Base-by-base conservation (phyloP, 2,113 vertebrate genomes). In the Leucopsar rothschildi region DNA sequence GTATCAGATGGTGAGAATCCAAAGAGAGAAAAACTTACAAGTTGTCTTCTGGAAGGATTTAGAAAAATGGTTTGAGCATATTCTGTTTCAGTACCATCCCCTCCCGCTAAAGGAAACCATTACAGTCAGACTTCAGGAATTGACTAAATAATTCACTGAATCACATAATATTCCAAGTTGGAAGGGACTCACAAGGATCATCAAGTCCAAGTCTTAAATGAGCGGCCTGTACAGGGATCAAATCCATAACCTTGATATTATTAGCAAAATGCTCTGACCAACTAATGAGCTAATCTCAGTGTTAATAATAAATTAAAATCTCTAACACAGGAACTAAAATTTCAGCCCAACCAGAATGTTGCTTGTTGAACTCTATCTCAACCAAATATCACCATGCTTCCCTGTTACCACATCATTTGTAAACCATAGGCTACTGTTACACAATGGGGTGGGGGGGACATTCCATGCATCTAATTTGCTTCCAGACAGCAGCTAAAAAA, bases 161-260 rank as follows among this genome's bases (percentile, higher is more conserved):
- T 85, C 35, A 49, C 23, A 63, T 37, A 59, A 22, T 50, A 33
- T 45, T 69, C 53, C 63, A 72, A 53, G 13, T 3, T 53, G 63
- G 17, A 77, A 77, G 27, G 11, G 45, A 37, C 33, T 5, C 45
- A 53, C 33, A 52, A 52, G 6, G 39, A 69, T 69, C 63, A 52
- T 18, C 5, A 5, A 37, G 19, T 44, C 39, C n/a, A 78, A 13
- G 45, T 37, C 55, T 77, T 23, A 33, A 33, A 37, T 19, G 15
- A 61, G 45, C 1, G 0, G 63, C 39, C 14, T 33, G 4, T 60
- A 69, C 10, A 45, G 39, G 33, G 18, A 52, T 45, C 0, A 0
- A 69, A 86, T 33, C 12, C 55, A 45, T 53, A 77, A 77, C 12
- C 28, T 23, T 33, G 7, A 10, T 6, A 14, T 12, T 23, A 52